Conservation (phyloP, 2,888 invertebrate species). For the Luperina testacea region DNA sequence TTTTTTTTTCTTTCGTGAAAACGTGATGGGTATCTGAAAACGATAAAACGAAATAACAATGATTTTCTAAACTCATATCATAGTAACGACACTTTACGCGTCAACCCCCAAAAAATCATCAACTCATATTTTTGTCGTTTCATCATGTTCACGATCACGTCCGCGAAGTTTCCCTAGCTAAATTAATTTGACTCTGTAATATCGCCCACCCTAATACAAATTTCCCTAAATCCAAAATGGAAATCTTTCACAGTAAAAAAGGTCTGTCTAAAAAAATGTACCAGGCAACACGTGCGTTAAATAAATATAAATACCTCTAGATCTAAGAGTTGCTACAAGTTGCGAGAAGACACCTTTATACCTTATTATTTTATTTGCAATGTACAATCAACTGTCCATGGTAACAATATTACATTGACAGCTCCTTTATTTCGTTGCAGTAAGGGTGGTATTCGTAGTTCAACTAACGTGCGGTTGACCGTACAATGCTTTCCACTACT, state of each 20-base stretch:
- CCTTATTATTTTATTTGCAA: neutral
- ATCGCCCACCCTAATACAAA: neutral
- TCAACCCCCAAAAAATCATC: neutral
- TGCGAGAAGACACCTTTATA: neutral
- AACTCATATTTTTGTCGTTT: neutral
- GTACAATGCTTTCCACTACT: neutral
- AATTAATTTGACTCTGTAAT: neutral
- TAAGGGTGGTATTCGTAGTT: neutral
- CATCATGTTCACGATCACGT: neutral
- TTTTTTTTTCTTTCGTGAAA: neutral
- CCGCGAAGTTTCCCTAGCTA: no score
- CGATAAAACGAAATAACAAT: no score
- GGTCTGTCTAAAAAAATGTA: neutral
- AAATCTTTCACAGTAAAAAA: neutral
- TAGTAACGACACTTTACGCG: no score
- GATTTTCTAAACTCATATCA: neutral
- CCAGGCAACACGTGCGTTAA: neutral
- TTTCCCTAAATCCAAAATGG: neutral
- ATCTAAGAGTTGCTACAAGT: neutral
- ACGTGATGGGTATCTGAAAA: no score
- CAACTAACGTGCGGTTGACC: neutral
- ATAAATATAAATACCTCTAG: neutral
- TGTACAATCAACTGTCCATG: neutral
- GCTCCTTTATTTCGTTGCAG: neutral
- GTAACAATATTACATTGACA: neutral